These are phyloP conservation scores for Himalopsyche kuldschensis DNA, from an alignment of 2,888 invertebrate species.

Conservation along the genomic window DNA sequence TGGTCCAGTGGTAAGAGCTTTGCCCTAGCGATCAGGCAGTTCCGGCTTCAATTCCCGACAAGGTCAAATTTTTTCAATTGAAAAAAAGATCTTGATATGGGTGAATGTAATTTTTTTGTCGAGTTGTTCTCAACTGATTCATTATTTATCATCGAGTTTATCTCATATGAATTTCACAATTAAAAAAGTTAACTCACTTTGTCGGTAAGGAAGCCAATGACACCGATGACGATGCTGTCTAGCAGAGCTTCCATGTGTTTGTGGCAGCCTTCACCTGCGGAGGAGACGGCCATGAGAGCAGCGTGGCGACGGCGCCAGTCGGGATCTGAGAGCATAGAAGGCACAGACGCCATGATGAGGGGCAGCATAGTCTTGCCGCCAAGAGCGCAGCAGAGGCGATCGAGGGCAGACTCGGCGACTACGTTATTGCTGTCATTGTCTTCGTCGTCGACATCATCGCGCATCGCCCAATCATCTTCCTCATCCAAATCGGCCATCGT, in stretches of 20 bases:
- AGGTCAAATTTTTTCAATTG: background rate
- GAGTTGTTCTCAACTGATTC: too few species aligned
- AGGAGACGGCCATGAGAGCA: conserved; percentile 97
- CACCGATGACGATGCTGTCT: conserved; percentile 89
- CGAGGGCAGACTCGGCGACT: conserved; percentile 94
- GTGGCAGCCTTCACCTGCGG: conserved; percentile 97
- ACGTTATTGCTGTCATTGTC: conserved; percentile 94
- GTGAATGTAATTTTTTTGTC: too few species aligned
- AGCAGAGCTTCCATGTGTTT: conserved; percentile 96
- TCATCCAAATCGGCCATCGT: conserved; percentile 96
- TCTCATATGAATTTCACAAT: too few species aligned
- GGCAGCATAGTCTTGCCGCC: conserved; percentile 91
- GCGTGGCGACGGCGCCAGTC: conserved; percentile 94
- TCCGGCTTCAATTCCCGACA: too few species aligned
- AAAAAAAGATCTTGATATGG: too few species aligned
- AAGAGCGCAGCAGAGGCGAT: conserved; percentile 95
- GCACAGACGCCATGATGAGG: conserved; percentile 82
- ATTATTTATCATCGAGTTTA: too few species aligned
- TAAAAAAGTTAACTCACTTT: conserved; percentile 64
- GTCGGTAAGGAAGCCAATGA: conserved; percentile 83
- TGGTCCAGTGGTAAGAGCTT: too few species aligned
- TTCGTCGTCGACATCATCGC: conserved; percentile 87
- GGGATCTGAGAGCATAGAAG: conserved; percentile 79
- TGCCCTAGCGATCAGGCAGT: too few species aligned
- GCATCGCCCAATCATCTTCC: conserved; percentile 84